These are phyloP conservation scores for Rhombomys opimus DNA, from an alignment of 2,113 vertebrate species.

Conservation along the genomic window DNA sequence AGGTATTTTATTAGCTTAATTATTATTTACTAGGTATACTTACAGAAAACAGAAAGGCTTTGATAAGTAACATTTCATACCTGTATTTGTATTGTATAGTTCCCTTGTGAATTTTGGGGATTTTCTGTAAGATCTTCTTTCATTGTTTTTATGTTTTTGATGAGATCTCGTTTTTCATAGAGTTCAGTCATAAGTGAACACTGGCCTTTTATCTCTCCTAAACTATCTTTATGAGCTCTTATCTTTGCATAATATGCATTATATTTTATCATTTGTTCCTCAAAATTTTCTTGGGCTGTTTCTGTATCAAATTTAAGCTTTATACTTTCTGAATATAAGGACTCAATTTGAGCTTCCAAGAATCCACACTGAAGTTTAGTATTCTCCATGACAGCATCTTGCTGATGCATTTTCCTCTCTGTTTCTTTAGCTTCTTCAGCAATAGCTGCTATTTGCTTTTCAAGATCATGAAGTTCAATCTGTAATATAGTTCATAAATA, in stretches of 20 bases:
- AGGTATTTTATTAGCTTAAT: background rate
- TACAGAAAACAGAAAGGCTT: constrained; percentile 31
- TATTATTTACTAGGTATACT: constrained; percentile 31
- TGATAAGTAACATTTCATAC: constrained; percentile 77
- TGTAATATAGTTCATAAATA: constrained; percentile 81
- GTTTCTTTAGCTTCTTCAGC: constrained; percentile 82
- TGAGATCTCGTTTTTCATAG: constrained; percentile 78
- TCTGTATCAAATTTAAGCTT: constrained; percentile 83
- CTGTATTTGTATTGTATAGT: constrained; percentile 82
- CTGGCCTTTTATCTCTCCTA: constrained; percentile 84
- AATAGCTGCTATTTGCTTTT: constrained; percentile 83
- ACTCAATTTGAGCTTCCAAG: constrained; percentile 83
- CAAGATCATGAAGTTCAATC: constrained; percentile 84
- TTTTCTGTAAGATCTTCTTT: constrained; percentile 83
- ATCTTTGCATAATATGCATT: constrained; percentile 87
- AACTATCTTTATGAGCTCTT: constrained; percentile 78
- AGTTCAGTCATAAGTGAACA: constrained; percentile 86
- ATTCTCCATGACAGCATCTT: constrained; percentile 83
- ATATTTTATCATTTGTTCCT: constrained; percentile 82
- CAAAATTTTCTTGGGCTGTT: constrained; percentile 83
- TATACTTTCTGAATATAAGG: constrained; percentile 83
- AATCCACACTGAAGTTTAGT: constrained; percentile 79
- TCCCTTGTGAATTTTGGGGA: constrained; percentile 83
- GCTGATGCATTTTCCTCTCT: constrained; percentile 84
- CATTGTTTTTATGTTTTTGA: constrained; percentile 82